Conservation (phyloP, 1,140 invertebrate species). For the Limonius californicus region DNA sequence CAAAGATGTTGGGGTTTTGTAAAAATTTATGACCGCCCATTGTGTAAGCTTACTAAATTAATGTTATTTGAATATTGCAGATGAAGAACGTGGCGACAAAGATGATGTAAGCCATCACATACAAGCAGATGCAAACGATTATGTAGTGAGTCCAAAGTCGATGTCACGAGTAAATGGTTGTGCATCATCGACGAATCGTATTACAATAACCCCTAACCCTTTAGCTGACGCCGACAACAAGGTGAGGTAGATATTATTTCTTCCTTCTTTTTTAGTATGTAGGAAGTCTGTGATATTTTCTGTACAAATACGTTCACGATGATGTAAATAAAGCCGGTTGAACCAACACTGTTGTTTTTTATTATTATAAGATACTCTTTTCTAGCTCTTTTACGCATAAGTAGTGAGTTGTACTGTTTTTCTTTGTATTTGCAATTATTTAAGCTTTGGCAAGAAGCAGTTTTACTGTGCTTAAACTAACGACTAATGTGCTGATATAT, state of each 20-base stretch:
- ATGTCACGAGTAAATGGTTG: slow-evolving; percentile 56
- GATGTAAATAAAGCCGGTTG: slow-evolving; percentile 13
- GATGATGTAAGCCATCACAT: slow-evolving; percentile 48
- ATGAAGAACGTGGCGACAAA: neutral
- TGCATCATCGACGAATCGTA: slow-evolving; percentile 54
- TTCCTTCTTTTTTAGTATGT: slow-evolving; percentile 5
- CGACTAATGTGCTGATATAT: slow-evolving; percentile 10
- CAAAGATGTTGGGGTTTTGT: no score
- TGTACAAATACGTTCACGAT: slow-evolving; percentile 13
- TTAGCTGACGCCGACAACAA: slow-evolving; percentile 60
- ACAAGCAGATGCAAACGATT: slow-evolving; percentile 49
- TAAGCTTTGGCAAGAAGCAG: slow-evolving; percentile 1
- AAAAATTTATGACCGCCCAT: no score
- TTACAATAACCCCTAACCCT: slow-evolving; percentile 69
- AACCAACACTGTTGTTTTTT: slow-evolving; percentile 18
- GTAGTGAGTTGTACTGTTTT: neutral
- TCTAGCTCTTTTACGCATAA: neutral
- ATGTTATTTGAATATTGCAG: neutral
- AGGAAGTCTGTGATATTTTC: neutral
- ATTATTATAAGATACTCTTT: slow-evolving; percentile 20
- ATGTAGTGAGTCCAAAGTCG: slow-evolving; percentile 45
- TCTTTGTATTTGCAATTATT: neutral
- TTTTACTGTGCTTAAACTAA: slow-evolving; percentile 9
- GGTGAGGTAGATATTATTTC: slow-evolving; percentile 49
- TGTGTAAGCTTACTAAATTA: no score